Percentiles rank a stretch among this genome's conserved stretches.
Conservation (phyloP, 1,140 invertebrate genomes). For the Sitophilus oryzae region DNA sequence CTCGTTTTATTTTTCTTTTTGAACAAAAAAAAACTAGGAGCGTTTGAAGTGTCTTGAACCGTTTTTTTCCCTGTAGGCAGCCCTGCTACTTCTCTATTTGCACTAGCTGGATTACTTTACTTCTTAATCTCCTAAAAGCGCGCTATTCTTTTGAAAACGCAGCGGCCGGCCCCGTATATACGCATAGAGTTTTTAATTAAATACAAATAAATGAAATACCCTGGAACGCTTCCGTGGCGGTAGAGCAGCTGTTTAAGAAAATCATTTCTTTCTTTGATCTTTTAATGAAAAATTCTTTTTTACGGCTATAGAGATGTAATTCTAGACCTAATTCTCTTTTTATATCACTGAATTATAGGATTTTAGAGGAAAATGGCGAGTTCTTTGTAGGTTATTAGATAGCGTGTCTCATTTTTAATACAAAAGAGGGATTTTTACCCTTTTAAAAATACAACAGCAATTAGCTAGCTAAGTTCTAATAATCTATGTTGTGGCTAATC, state of each 20-base stretch:
- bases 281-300: not conserved
- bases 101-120: not conserved
- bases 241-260: not conserved
- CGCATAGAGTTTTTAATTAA: not conserved
- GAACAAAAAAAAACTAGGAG: not conserved
- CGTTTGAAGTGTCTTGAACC: not conserved
- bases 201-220: not conserved
- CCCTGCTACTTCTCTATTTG: not conserved
- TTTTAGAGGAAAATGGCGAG: too few species aligned
- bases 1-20: not conserved
- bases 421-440: too few species aligned
- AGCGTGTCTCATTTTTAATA: too few species aligned
- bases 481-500: too few species aligned
- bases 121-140: not conserved
- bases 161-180: too few species aligned
- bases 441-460: too few species aligned
- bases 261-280: not conserved
- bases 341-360: not conserved
- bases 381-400: too few species aligned
- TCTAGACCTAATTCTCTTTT: not conserved
- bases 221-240: not conserved
- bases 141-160: not conserved
- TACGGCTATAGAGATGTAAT: not conserved
- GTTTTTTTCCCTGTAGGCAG: too few species aligned
- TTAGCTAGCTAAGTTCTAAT: too few species aligned